Base-by-base conservation (phyloP, 1,140 invertebrate genomes). In the Latrodectus geometricus region DNA sequence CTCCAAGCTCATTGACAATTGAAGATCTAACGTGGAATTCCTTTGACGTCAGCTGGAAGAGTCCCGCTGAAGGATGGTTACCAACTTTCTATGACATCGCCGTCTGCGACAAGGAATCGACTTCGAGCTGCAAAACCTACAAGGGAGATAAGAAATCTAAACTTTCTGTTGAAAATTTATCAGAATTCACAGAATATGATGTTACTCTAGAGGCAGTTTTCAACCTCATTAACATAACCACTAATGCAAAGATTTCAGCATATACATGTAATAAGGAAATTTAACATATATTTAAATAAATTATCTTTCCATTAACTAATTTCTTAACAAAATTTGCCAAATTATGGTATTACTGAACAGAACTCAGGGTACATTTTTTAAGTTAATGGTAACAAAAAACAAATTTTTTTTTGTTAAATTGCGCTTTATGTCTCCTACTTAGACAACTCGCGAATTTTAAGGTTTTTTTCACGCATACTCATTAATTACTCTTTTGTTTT, bases 131-230 rank as follows among this genome's bases (percentile, higher is more conserved):
- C 23, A 69, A 9, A 0, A 20, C 12, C 8, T 2, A 56, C 8
- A 35, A 54, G 9, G 20, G 8, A 70, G 23, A 9, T 69, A 20
- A 23, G 20, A 21, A 56, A 11, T 23, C 9, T 65, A 48, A 17
- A 17, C 54, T 77, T 0, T n/a, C 0, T 3, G 23, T 66, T 0
- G 20, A 86, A 69, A 11, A 78, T 3, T n/a, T 86, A 15, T 8
- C 15, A 50, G 65, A 86, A 35, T 78, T 77, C 21, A 77, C 74
- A 20, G 23, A 7, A 11, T 86, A 86, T n/a, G 66, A 86, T 17
- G 65, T 86, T 3, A 20, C 21, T 3, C 35, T 86, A 8, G 21
- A 76, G 56, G 83, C 65, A 23, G 12, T 70, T 7, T n/a, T 86
- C 9, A 20, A 70, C 9, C 74, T 74, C 8, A 9, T 86, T 4